phyloP scores from a whole-genome alignment of 2,888 invertebrate species.

The Portevinia maculata region DNA sequence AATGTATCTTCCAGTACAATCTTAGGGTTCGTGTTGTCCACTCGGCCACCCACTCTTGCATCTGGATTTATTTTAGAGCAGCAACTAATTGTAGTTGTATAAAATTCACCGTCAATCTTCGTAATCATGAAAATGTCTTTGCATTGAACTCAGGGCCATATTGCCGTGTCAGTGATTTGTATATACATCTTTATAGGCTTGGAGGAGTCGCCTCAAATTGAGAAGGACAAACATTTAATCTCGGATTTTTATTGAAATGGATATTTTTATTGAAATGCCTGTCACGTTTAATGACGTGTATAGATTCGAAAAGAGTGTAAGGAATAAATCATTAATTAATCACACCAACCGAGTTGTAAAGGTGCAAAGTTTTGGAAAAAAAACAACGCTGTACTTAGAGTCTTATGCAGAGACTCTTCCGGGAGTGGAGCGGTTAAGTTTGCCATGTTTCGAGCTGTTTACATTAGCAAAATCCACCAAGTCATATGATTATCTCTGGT shows the following conservation, averaged over 20 bases:
- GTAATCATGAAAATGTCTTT: conserved; percentile 23
- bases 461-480: too few species aligned
- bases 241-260: not conserved
- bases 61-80: not conserved
- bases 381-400: too few species aligned
- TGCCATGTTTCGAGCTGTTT: too few species aligned
- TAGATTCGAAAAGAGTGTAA: not conserved
- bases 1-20: conserved; percentile 19
- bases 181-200: too few species aligned
- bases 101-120: conserved; percentile 28
- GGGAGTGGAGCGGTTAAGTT: too few species aligned
- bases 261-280: conserved; percentile 27
- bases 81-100: conserved; percentile 16
- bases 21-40: not conserved
- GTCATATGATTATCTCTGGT: too few species aligned
- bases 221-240: not conserved
- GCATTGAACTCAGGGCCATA: conserved; percentile 18
- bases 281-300: not conserved
- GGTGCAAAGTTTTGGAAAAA: too few species aligned
- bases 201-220: conserved; percentile 8
- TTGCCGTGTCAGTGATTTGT: not conserved
- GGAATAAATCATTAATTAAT: not conserved
- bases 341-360: too few species aligned
- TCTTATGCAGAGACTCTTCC: too few species aligned
- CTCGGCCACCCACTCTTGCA: not conserved